Conservation (phyloP, 1,140 invertebrate genomes). For the Pseudachorutes palmiensis region DNA sequence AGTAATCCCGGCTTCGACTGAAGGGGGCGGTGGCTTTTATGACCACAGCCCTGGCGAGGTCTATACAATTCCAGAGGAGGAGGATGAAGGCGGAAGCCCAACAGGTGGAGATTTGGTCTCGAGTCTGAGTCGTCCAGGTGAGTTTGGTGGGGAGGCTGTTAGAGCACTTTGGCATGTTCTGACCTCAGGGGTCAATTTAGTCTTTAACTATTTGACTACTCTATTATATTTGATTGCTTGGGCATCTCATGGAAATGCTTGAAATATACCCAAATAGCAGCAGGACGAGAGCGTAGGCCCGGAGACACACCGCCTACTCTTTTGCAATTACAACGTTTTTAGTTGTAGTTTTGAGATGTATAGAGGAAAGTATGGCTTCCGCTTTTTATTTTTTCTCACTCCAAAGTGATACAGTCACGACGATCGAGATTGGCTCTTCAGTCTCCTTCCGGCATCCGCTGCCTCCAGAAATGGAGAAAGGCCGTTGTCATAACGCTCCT, state of each 20-base stretch:
- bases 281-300: constrained; percentile 29
- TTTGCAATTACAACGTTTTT: no score
- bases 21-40: constrained; percentile 40
- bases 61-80: constrained; percentile 51
- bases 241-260: constrained; percentile 30
- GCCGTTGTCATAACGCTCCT: neutral
- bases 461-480: neutral
- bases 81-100: constrained; percentile 49
- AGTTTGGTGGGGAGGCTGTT: constrained; percentile 6
- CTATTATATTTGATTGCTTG: constrained; percentile 28
- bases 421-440: neutral
- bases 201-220: neutral
- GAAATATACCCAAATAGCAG: constrained; percentile 17
- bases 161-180: neutral
- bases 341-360: no score
- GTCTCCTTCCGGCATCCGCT: neutral
- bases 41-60: constrained; percentile 49
- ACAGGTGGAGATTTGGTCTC: constrained; percentile 47
- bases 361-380: neutral
- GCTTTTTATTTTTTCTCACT: neutral
- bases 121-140: constrained; percentile 41
- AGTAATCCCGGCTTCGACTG: constrained; percentile 5
- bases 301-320: neutral
- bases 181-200: neutral
- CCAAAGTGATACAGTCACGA: neutral